Evolutionary conservation across 2,113 vertebrate genomes (phyloP).

Genomic region (Strigops habroptila): DNA sequence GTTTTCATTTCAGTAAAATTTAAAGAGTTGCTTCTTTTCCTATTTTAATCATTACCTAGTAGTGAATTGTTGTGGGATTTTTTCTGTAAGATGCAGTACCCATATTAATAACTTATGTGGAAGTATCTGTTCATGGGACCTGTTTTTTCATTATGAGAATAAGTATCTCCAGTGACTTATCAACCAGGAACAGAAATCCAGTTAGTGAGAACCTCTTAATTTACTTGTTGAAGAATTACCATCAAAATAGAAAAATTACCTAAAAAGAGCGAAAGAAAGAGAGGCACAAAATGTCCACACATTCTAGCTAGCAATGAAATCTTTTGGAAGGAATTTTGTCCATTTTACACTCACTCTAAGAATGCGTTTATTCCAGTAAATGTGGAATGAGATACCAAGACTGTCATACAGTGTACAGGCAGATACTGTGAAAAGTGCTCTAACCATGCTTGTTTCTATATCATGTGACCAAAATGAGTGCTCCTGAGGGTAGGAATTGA

Average conservation of each 20-base stretch:
- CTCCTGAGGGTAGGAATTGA: neutral
- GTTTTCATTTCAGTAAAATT: neutral
- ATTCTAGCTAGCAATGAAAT: neutral
- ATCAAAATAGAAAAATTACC: neutral
- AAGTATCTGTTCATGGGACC: neutral
- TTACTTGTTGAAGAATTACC: neutral
- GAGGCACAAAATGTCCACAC: neutral
- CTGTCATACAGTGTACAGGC: neutral
- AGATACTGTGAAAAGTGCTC: neutral
- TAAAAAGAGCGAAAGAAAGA: neutral
- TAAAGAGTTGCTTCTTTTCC: neutral
- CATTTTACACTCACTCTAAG: neutral
- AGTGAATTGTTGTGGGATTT: neutral
- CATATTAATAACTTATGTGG: neutral
- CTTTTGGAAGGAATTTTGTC: neutral
- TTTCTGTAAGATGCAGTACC: neutral
- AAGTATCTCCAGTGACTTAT: neutral
- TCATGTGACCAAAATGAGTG: neutral
- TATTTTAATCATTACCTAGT: neutral
- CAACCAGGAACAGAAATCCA: neutral
- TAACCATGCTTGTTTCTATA: neutral
- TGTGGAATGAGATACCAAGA: neutral
- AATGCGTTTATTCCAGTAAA: neutral
- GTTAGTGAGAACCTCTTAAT: neutral
- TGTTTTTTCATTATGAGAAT: neutral